Evolutionary conservation across 2,888 invertebrate species (phyloP).

Genomic region (Augiades crinisus): DNA sequence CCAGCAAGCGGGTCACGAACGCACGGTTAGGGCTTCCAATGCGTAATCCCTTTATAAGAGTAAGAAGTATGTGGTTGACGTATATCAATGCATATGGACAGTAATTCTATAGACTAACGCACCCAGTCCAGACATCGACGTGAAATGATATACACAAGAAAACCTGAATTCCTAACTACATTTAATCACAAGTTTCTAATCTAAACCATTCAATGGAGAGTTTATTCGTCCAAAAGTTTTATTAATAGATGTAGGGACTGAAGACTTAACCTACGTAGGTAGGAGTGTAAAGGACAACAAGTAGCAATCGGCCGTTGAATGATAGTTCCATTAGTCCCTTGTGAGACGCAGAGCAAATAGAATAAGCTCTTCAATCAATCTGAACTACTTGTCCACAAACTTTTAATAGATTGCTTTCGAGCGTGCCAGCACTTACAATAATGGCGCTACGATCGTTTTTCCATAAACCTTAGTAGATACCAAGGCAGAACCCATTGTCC

Average conservation of each 20-base stretch:
- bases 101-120: neutral
- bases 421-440: conserved; percentile 61
- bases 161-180: too few species aligned
- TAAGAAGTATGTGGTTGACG: conserved; percentile 40
- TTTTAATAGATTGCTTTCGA: conserved; percentile 71
- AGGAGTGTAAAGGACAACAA: neutral
- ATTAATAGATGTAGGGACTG: neutral
- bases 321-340: conserved; percentile 39
- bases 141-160: too few species aligned
- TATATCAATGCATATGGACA: neutral
- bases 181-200: too few species aligned
- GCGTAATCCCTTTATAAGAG: conserved; percentile 74
- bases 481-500: neutral
- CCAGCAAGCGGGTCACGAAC: conserved; percentile 76
- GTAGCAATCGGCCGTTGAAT: neutral
- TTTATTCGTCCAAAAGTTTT: too few species aligned
- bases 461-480: conserved; percentile 24
- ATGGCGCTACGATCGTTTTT: conserved; percentile 41
- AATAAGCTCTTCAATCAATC: conserved; percentile 65
- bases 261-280: neutral
- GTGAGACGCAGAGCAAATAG: conserved; percentile 54
- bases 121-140: neutral
- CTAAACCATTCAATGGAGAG: too few species aligned
- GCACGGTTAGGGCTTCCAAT: conserved; percentile 68
- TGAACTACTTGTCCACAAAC: conserved; percentile 54